A percentile compares a stretch with the other conserved stretches of the same genome.
Conservation (phyloP, 2,888 invertebrate genomes). For the Formica aserva region DNA sequence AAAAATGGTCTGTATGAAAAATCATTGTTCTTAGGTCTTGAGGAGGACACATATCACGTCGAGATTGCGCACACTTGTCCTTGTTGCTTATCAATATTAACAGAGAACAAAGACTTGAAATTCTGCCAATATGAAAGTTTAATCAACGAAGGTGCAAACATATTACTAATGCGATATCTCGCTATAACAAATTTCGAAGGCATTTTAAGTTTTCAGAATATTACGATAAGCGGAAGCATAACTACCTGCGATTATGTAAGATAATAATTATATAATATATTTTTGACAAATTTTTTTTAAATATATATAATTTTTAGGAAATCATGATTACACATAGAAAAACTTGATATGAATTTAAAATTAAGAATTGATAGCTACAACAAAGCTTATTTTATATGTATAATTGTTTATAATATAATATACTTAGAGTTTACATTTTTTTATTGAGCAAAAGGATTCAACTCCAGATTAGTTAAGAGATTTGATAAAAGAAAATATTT, state of each 20-base stretch:
- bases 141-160: conserved; percentile 89
- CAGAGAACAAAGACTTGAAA: conserved; percentile 87
- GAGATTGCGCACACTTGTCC: conserved; percentile 87
- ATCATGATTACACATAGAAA: neutral
- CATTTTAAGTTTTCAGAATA: neutral
- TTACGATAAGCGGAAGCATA: neutral
- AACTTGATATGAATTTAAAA: neutral
- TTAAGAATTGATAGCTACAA: neutral
- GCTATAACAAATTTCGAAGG: conserved; percentile 81
- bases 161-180: conserved; percentile 88
- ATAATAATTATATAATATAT: neutral
- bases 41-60: conserved; percentile 87
- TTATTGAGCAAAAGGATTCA: neutral
- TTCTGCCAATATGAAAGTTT: conserved; percentile 86
- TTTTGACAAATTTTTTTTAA: neutral
- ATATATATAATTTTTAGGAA: neutral
- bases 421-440: neutral
- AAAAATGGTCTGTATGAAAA: conserved; percentile 86
- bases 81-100: conserved; percentile 82
- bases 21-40: conserved; percentile 86
- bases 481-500: neutral
- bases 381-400: neutral
- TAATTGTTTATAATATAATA: neutral
- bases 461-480: neutral
- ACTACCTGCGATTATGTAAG: neutral